A percentile compares a stretch with the other conserved stretches of the same genome.
Conservation (phyloP, 92 coral and sea anemone species). For the Palythoa caribaeorum region DNA sequence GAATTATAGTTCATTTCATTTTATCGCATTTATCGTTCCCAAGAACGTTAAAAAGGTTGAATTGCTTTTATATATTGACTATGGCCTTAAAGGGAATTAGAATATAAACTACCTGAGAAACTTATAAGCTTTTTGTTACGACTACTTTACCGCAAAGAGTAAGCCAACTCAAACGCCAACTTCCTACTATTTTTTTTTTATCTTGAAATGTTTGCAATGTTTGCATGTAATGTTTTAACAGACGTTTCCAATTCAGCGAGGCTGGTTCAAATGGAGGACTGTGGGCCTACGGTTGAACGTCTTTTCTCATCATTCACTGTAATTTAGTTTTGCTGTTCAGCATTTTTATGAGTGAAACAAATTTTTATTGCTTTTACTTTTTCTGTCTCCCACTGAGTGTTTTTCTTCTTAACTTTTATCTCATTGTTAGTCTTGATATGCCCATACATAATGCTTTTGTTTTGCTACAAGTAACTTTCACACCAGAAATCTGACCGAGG, state of each 20-base stretch:
- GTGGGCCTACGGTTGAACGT: background rate
- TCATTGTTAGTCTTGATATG: background rate
- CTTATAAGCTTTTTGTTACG: constrained; percentile 5
- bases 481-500: background rate
- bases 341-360: background rate
- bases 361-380: background rate
- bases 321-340: background rate
- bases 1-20: no score
- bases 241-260: no score
- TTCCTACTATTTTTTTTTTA: background rate
- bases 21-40: no score
- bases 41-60: no score
- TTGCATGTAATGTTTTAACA: no score
- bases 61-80: no score
- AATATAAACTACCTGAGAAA: background rate
- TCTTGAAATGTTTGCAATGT: no score
- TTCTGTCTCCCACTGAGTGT: background rate
- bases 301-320: background rate
- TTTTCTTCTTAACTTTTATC: background rate
- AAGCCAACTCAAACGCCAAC: background rate
- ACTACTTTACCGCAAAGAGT: background rate
- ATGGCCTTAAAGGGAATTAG: no score
- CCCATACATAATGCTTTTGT: background rate
- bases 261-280: no score
- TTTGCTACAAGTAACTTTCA: background rate